Evolutionary conservation across 1,140 invertebrate genomes (phyloP).

Genomic region (Papilio helenus): DNA sequence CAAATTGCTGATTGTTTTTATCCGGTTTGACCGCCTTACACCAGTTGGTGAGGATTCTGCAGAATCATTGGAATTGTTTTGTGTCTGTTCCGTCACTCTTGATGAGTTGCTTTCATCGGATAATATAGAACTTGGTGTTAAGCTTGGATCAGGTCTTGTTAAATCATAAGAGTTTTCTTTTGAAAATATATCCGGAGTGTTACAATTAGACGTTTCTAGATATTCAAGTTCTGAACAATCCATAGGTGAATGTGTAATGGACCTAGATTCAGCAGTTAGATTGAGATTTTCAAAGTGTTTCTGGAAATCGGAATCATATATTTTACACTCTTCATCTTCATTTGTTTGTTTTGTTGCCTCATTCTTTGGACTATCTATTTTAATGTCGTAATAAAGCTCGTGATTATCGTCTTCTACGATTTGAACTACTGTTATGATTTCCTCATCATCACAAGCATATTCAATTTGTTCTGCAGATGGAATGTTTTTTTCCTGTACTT

Average conservation of each 20-base stretch:
- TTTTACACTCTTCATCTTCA: slow-evolving; percentile 52
- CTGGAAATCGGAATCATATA: slow-evolving; percentile 65
- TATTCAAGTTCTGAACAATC: slow-evolving; percentile 59
- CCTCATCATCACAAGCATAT: slow-evolving; percentile 75
- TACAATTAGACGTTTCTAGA: slow-evolving; percentile 53
- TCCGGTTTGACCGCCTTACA: slow-evolving; percentile 83
- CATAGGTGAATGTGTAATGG: slow-evolving; percentile 58
- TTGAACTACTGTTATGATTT: slow-evolving; percentile 80
- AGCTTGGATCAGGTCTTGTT: slow-evolving; percentile 69
- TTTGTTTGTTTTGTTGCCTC: slow-evolving; percentile 37
- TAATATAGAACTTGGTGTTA: slow-evolving; percentile 76
- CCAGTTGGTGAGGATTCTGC: slow-evolving; percentile 77
- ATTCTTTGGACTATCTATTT: slow-evolving; percentile 68
- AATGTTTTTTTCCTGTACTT: slow-evolving; percentile 47
- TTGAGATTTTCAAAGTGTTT: slow-evolving; percentile 75
- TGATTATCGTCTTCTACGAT: slow-evolving; percentile 80
- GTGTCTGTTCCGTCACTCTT: slow-evolving; percentile 66
- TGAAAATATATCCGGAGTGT: slow-evolving; percentile 54
- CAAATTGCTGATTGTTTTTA: slow-evolving; percentile 84
- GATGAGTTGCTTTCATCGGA: slow-evolving; percentile 81
- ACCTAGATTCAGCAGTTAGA: slow-evolving; percentile 48
- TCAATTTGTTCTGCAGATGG: slow-evolving; percentile 62
- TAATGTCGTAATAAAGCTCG: slow-evolving; percentile 75
- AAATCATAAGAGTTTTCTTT: slow-evolving; percentile 59
- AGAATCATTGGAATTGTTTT: slow-evolving; percentile 76